These are phyloP conservation scores for Eclectus roratus DNA, from an alignment of 2,113 vertebrate genomes.

Conservation along the genomic window DNA sequence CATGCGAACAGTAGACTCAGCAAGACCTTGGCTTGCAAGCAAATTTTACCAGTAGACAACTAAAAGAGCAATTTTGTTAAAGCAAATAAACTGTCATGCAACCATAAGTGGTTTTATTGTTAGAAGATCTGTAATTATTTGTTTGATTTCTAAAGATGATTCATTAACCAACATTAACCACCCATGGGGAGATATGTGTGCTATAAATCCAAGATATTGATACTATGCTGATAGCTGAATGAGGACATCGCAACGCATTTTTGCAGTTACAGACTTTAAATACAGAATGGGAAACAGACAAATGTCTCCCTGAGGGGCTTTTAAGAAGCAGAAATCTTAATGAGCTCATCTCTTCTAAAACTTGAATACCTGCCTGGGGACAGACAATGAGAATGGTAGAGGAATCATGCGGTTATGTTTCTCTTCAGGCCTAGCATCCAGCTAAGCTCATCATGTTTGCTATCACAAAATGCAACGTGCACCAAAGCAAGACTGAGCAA, in stretches of 20 bases:
- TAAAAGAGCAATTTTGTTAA: neutral
- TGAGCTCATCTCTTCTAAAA: constrained; percentile 65
- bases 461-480: neutral
- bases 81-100: neutral
- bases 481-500: neutral
- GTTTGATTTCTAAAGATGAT: neutral
- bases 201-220: neutral
- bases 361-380: constrained; percentile 53
- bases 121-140: neutral
- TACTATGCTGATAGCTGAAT: neutral
- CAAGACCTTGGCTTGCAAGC: neutral
- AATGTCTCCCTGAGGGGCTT: constrained; percentile 31
- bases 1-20: fast-evolving
- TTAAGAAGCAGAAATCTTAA: constrained; percentile 64
- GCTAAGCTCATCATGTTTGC: neutral
- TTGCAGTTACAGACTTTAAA: constrained; percentile 36
- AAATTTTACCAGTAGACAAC: neutral
- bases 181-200: neutral
- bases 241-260: neutral
- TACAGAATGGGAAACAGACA: constrained; percentile 34
- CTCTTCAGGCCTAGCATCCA: constrained; percentile 2
- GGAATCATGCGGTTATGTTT: neutral
- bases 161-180: neutral
- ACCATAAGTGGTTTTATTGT: neutral
- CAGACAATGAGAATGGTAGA: constrained; percentile 34